phyloP scores from a whole-genome alignment of 2,888 invertebrate species.

The Tetropium fuscum region DNA sequence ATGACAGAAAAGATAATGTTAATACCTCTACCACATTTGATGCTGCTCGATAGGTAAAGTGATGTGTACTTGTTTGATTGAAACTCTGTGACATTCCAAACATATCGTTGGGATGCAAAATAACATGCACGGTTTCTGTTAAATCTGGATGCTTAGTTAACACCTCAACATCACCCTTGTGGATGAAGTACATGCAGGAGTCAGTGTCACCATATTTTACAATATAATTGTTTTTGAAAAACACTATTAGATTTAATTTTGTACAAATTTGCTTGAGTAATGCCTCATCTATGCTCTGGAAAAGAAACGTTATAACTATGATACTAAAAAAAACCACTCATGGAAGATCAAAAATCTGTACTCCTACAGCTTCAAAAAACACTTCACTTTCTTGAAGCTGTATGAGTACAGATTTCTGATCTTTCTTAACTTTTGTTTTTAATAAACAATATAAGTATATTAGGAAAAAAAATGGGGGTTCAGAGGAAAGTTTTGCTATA shows the following conservation, averaged over 20 bases:
- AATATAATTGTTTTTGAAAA: conserved; percentile 70
- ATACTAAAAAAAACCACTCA: too few relatives aligned
- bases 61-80: conserved; percentile 68
- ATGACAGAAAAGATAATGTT: conserved; percentile 67
- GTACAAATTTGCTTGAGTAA: conserved; percentile 68
- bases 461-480: too few relatives aligned
- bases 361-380: too few relatives aligned
- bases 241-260: conserved; percentile 69
- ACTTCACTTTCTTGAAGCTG: too few relatives aligned
- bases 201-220: conserved; percentile 70
- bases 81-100: conserved; percentile 71
- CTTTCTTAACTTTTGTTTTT: too few relatives aligned
- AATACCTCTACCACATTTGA: conserved; percentile 68
- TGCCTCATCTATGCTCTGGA: conserved; percentile 65
- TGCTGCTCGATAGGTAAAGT: conserved; percentile 69
- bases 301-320: conserved; percentile 1
- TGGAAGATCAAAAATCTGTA: neutral
- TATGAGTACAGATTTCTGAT: too few relatives aligned
- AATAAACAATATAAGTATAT: too few relatives aligned
- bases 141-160: conserved; percentile 69
- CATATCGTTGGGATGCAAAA: conserved; percentile 69
- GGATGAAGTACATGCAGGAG: conserved; percentile 71
- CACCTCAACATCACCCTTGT: conserved; percentile 70
- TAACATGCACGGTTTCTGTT: conserved; percentile 67
- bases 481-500: too few relatives aligned